Evolutionary conservation across 2,113 vertebrate species (phyloP).

Genomic region (Isurus oxyrinchus): DNA sequence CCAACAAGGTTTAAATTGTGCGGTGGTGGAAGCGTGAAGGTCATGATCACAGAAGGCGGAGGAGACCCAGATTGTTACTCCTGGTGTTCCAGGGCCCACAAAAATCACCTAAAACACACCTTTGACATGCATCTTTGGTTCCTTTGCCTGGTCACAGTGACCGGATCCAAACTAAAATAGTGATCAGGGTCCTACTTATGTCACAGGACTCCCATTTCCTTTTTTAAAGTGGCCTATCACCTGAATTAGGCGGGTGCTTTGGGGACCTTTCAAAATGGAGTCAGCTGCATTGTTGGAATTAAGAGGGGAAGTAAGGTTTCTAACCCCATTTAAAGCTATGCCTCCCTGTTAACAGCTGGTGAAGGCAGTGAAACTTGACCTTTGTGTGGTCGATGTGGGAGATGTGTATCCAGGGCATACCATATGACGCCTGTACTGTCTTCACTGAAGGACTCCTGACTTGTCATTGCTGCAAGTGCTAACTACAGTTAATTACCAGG

Average conservation of each 20-base stretch:
- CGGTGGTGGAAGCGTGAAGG: not conserved
- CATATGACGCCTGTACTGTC: not conserved
- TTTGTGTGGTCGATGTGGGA: not conserved
- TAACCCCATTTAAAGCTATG: not conserved
- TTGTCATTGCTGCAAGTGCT: slow-evolving; percentile 22
- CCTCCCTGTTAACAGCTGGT: not conserved
- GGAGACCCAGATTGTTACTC: not conserved
- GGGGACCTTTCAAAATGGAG: not conserved
- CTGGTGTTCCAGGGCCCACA: not conserved
- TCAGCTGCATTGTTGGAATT: not conserved
- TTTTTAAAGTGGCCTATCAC: not conserved
- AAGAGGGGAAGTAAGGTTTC: not conserved
- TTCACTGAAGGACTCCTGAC: slow-evolving; percentile 14
- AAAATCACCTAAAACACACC: not conserved
- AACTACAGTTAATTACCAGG: slow-evolving; percentile 20
- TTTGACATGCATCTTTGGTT: not conserved
- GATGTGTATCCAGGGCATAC: not conserved
- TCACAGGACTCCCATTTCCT: not conserved
- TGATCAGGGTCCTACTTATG: not conserved
- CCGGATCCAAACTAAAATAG: not conserved
- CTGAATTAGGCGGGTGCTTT: not conserved
- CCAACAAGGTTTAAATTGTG: not conserved
- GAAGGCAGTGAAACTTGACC: not conserved
- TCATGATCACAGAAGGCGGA: not conserved
- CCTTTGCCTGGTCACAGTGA: not conserved